Conservation (phyloP, 1,140 invertebrate species). For the Cotesia chilonis region DNA sequence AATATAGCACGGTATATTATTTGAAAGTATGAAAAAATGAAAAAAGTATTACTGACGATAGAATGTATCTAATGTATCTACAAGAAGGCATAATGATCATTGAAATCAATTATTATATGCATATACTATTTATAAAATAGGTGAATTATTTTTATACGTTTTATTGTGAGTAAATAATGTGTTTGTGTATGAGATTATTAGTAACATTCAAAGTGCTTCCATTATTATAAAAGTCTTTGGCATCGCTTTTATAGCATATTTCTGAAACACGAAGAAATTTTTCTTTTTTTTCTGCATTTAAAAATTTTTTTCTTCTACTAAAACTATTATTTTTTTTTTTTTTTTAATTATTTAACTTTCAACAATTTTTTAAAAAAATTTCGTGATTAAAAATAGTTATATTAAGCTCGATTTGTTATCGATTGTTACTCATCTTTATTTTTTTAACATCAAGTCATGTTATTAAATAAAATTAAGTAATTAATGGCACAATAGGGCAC, state of each 20-base stretch:
- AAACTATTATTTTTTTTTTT: conserved; percentile 18
- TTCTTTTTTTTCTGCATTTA: conserved; percentile 10
- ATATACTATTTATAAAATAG: conserved; percentile 47
- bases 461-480: conserved; percentile 44
- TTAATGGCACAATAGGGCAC: conserved; percentile 43
- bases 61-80: too few relatives aligned
- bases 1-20: too few relatives aligned
- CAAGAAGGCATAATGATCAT: too few relatives aligned
- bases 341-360: conserved; percentile 2
- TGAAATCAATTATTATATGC: conserved; percentile 42
- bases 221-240: conserved; percentile 58
- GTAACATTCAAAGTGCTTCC: conserved; percentile 19
- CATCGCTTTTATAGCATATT: conserved; percentile 57
- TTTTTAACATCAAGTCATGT: conserved; percentile 14
- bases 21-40: too few relatives aligned
- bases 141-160: conserved; percentile 40
- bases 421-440: conserved; percentile 12
- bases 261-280: conserved; percentile 36
- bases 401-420: conserved; percentile 22
- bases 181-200: not conserved
- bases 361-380: conserved; percentile 15
- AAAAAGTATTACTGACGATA: too few relatives aligned
- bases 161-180: conserved; percentile 16
- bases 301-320: not conserved
- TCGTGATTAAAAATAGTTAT: conserved; percentile 35